Base-by-base conservation (phyloP, 2,113 vertebrate species). In the Cheilinus undulatus region DNA sequence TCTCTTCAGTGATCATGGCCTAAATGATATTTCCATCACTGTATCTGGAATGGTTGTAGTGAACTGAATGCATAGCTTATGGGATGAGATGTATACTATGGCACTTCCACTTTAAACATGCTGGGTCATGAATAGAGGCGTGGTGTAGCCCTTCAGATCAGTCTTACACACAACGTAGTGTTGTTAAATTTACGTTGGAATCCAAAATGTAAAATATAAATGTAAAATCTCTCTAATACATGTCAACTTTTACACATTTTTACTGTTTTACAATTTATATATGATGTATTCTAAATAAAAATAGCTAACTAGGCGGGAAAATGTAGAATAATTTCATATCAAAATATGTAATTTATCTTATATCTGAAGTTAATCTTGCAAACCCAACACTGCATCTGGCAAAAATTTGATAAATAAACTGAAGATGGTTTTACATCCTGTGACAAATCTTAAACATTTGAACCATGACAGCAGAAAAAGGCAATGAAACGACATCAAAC, bases 91-190 rank as follows among this genome's bases (percentile, higher is more conserved):
- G 4, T 17, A 19, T 57, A 69, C 52, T 64, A 71, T 82, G 71
- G 79, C 78, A 84, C 76, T 67, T 81, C 23, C 42, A n/a, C 42
- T 43, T n/a, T 45, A 14, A 43, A 45, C 26, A 63, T 4, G 66
- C 22, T 54, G 69, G 32, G 71, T 42, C 24, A 56, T 52, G 46
- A 65, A 45, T 32, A 26, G 24, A 8, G 7, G 61, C 8, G 50
- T 50, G 67, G 76, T 80, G 13, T 86, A 92, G 90, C 88, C 89
- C 91, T 93, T 90, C 80, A 15, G 67, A 88, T 83, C 61, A 36
- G 70, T 69, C 51, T 49, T 5, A 68, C 73, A 77, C 53, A 30
- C 72, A 62, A 28, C 34, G 8, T 10, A 20, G 2, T 1, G 0
- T 6, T 34, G 1, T 54, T 15, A 26, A 28, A 54, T 46, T 2